Conservation (phyloP, 2,797 vertebrate species). For the Danionella dracula region DNA sequence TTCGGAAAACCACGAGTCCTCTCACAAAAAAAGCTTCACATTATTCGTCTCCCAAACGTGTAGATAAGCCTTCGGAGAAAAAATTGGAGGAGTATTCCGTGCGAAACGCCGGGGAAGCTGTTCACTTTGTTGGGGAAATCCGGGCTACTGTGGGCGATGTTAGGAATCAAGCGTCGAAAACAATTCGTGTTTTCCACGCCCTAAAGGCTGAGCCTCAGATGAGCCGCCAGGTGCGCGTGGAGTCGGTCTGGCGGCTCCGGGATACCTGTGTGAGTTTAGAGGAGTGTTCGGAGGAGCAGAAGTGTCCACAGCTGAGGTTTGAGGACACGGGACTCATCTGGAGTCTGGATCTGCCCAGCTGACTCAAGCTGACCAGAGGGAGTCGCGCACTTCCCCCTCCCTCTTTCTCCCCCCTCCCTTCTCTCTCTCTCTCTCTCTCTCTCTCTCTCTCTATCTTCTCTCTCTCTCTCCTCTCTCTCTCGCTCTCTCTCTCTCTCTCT, state of each 20-base stretch:
- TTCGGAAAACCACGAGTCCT: neutral
- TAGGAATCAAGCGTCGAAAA: slow-evolving; percentile 16
- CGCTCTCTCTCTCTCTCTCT: too few species aligned
- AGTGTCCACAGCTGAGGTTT: neutral
- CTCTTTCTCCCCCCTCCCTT: neutral
- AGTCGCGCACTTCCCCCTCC: neutral
- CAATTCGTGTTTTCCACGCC: slow-evolving; percentile 18
- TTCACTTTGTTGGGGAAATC: slow-evolving; percentile 16
- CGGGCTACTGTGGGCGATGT: slow-evolving; percentile 5
- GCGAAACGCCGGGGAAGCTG: neutral
- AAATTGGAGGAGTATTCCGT: slow-evolving; percentile 4
- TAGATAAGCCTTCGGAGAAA: neutral
- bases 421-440: neutral
- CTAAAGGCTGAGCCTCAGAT: slow-evolving; percentile 11
- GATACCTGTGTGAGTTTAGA: slow-evolving; percentile 20
- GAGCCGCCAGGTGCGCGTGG: slow-evolving; percentile 14
- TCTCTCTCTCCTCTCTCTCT: too few species aligned
- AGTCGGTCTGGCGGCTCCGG: neutral
- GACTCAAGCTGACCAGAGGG: slow-evolving; percentile 8
- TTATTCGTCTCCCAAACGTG: slow-evolving; percentile 1
- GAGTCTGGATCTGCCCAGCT: neutral
- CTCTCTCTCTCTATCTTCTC: too few species aligned
- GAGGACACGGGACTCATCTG: neutral
- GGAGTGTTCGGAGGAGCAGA: neutral
- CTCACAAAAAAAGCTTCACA: slow-evolving; percentile 12